Conservation (phyloP, 2,888 invertebrate genomes). For the Gortyna flavago region DNA sequence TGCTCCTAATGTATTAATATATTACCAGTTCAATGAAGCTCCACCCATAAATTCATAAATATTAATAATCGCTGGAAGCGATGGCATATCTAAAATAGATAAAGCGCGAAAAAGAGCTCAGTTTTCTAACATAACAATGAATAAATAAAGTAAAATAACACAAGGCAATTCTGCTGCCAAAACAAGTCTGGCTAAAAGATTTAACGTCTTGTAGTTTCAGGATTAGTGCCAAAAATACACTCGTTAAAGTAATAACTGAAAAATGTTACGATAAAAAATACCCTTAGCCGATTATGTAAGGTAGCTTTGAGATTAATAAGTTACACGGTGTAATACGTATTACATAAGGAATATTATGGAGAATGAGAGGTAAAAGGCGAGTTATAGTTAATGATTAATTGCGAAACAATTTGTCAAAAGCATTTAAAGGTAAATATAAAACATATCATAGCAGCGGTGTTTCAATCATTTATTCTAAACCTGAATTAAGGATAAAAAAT, state of each 20-base stretch:
- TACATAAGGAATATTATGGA: neutral
- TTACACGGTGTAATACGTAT: too few species aligned
- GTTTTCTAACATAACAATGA: neutral
- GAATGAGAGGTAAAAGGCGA: neutral
- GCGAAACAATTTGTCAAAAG: neutral
- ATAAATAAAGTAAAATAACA: conserved; percentile 12
- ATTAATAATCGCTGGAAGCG: neutral
- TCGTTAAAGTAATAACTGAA: conserved; percentile 58
- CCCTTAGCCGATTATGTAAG: neutral
- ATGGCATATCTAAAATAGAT: neutral
- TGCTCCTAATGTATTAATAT: neutral
- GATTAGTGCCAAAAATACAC: conserved; percentile 71
- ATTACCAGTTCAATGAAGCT: neutral
- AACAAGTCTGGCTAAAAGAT: conserved; percentile 58
- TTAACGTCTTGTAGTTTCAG: conserved; percentile 67
- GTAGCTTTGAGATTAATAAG: neutral
- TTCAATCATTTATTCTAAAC: neutral
- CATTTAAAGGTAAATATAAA: neutral
- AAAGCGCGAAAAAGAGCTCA: neutral
- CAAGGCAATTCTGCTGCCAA: conserved; percentile 61
- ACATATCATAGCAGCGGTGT: neutral
- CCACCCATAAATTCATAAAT: neutral
- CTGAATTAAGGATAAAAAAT: conserved; percentile 10
- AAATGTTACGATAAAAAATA: conserved; percentile 6
- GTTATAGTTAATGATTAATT: neutral